phyloP scores from a whole-genome alignment of 2,888 invertebrate genomes.

The Conops quadrifasciatus region DNA sequence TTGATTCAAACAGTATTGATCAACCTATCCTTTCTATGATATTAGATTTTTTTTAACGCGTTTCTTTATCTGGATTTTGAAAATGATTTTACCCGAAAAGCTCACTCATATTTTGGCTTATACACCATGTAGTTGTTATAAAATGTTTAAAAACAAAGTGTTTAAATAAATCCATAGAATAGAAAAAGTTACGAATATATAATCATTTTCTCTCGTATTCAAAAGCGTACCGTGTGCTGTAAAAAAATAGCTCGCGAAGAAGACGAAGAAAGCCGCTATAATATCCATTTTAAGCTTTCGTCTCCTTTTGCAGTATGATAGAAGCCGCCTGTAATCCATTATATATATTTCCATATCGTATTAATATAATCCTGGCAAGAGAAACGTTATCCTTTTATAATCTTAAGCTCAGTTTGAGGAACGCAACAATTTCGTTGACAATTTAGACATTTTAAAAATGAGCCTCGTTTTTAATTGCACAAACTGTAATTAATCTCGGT shows the following conservation, averaged over 20 bases:
- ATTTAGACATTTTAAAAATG: too few relatives aligned
- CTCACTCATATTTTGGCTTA: too few relatives aligned
- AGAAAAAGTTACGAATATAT: too few relatives aligned
- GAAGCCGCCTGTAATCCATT: constrained; percentile 8
- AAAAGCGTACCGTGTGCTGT: constrained; percentile 20
- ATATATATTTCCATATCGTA: constrained; percentile 4
- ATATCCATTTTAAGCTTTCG: constrained; percentile 19
- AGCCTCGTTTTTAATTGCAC: too few relatives aligned
- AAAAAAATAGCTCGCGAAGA: constrained; percentile 12
- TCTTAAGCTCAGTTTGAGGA: neutral
- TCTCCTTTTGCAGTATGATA: constrained; percentile 8
- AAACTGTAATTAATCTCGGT: neutral
- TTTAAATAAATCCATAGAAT: too few relatives aligned
- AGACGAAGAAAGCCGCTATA: constrained; percentile 16
- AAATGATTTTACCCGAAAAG: too few relatives aligned
- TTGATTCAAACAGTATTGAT: too few relatives aligned
- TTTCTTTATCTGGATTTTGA: too few relatives aligned
- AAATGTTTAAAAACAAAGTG: too few relatives aligned
- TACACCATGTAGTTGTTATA: too few relatives aligned
- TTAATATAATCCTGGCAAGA: neutral
- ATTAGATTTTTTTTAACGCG: too few relatives aligned
- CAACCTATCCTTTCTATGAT: too few relatives aligned
- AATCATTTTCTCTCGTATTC: neutral
- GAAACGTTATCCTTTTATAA: neutral
- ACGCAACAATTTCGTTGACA: neutral